Base-by-base conservation (phyloP, 2,888 invertebrate species). In the Thecophora atra region DNA sequence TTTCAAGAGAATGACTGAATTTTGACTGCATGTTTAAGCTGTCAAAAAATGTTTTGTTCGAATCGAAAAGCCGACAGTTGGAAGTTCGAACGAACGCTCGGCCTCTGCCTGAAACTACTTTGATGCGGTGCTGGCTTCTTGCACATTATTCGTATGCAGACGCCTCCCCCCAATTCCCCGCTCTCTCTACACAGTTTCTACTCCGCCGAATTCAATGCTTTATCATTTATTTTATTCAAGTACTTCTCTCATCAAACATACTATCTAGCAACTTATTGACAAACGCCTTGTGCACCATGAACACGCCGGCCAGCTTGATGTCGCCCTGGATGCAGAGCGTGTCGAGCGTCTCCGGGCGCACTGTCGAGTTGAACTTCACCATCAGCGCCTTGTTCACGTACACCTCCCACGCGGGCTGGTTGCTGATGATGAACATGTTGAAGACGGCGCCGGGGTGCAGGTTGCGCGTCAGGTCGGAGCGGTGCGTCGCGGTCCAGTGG, bases 311-410 rank as follows among this genome's bases (percentile, higher is more conserved):
- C 0, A 94, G 87, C 66, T 89, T 88, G 11, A 94, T 86, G 81
- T 94, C 94, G 0, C 94, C 94, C 65, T 91, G 89, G 71, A 95
- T 88, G 72, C 90, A 89, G 37, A 95, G 80, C 1, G 91, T 91
- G 72, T 91, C 89, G 30, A 93, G 90, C 1, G 89, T 87, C 1
- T 88, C 86, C 0, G 90, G 88, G 15, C 89, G 85, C 2, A 89
- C 84, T 72, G 91, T 89, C 70, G 81, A 82, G 75, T 88, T 88
- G 80, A 91, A 91, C 81, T 91, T 90, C 1, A 91, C 91, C 62
- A 92, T 89, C 77, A 91, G 88, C 74, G 90, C 86, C 62, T 90
- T 89, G 80, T 92, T 84, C 11, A 85, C 80, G 73, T 81, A 84
- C 0, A 85, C 83, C 72, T 84, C 81, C 74, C 82, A 85, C 0